A percentile compares a stretch with the other conserved stretches of the same genome.
Conservation (phyloP, 2,113 vertebrate species). For the Rhabdomys dilectus region DNA sequence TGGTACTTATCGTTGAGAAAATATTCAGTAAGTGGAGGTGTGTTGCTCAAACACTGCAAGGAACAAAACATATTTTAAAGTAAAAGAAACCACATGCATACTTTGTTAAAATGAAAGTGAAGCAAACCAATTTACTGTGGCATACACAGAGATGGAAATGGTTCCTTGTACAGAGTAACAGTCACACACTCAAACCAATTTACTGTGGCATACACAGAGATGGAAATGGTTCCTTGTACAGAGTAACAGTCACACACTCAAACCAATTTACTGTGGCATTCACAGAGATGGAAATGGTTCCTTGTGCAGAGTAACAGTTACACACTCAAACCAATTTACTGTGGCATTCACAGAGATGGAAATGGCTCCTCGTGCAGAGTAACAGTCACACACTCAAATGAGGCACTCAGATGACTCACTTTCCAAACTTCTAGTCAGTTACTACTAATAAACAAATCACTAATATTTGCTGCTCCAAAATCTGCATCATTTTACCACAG, state of each 20-base stretch:
- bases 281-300: conserved; percentile 42
- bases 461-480: conserved; percentile 60
- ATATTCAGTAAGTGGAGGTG: conserved; percentile 96
- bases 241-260: conserved; percentile 49
- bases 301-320: conserved; percentile 37
- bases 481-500: conserved; percentile 69
- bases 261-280: conserved; percentile 24
- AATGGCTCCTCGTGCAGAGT: background rate
- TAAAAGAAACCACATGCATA: conserved; percentile 51
- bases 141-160: conserved; percentile 42
- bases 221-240: conserved; percentile 17
- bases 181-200: conserved; percentile 49
- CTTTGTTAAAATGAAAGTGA: conserved; percentile 54
- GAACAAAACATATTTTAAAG: conserved; percentile 75
- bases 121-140: conserved; percentile 38
- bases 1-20: conserved; percentile 98
- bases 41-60: conserved; percentile 98
- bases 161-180: conserved; percentile 19
- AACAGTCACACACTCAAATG: conserved; percentile 53
- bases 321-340: conserved; percentile 29
- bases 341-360: conserved; percentile 44
- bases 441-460: conserved; percentile 55
- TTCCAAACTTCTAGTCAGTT: conserved; percentile 63
- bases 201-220: conserved; percentile 25
- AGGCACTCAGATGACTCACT: conserved; percentile 63